Evolutionary conservation across 2,113 vertebrate species (phyloP).

Genomic region (Diadophis punctatus): DNA sequence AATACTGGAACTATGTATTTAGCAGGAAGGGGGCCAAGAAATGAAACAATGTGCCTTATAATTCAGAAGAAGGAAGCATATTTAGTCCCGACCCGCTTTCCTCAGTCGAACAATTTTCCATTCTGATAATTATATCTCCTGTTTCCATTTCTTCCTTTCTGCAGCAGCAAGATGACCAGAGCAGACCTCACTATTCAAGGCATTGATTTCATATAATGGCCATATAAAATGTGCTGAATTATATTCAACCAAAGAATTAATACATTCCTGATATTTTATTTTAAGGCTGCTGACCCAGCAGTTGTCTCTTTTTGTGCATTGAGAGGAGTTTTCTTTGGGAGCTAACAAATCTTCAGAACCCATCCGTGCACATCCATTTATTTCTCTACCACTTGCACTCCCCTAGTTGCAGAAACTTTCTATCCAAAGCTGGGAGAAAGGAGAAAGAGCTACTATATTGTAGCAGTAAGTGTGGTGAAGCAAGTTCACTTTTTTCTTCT

Average conservation of each 20-base stretch:
- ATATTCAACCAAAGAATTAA: not conserved
- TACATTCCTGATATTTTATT: not conserved
- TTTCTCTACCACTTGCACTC: fast-evolving
- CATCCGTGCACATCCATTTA: not conserved
- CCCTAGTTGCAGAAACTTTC: not conserved
- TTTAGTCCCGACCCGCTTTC: not conserved
- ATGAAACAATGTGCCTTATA: not conserved
- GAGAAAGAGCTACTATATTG: not conserved
- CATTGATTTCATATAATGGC: not conserved
- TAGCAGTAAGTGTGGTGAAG: not conserved
- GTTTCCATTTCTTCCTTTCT: not conserved
- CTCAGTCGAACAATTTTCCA: not conserved
- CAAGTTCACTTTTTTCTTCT: not conserved
- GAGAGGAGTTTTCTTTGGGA: not conserved
- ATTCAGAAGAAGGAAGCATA: not conserved
- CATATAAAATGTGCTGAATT: conserved; percentile 1
- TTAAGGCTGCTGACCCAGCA: conserved; percentile 2
- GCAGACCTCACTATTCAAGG: fast-evolving
- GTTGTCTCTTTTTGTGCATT: not conserved
- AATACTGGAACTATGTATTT: not conserved
- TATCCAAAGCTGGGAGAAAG: not conserved
- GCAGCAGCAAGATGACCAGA: not conserved
- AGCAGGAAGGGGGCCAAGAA: not conserved
- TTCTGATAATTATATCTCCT: not conserved
- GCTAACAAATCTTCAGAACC: not conserved